A percentile compares a stretch with the other conserved stretches of the same genome.
Evolutionary conservation across 2,888 invertebrate species (phyloP).

Genomic region (Pantelozetes paolii): DNA sequence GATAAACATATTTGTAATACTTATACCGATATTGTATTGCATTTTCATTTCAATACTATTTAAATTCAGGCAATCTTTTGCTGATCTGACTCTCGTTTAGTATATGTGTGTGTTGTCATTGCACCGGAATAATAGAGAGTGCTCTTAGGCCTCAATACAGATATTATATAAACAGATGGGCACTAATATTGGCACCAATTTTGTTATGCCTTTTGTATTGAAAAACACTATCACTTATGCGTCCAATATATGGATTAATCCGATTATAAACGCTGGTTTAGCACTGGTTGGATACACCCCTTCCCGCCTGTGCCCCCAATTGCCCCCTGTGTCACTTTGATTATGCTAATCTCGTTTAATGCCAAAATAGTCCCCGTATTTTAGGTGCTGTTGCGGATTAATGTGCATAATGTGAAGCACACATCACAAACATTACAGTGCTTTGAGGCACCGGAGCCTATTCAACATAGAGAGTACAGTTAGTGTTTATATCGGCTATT

Average conservation of each 20-base stretch:
- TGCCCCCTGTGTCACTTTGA: slow-evolving; percentile 33
- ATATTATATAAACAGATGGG: slow-evolving; percentile 29
- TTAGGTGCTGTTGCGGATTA: slow-evolving; percentile 18
- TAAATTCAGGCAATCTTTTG: slow-evolving; percentile 11
- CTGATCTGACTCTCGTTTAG: too few relatives aligned
- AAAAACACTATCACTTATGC: slow-evolving; percentile 26
- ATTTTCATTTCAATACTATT: slow-evolving; percentile 15
- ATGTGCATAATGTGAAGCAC: slow-evolving; percentile 32
- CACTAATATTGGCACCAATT: slow-evolving; percentile 32
- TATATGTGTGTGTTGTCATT: slow-evolving; percentile 9
- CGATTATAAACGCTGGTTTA: slow-evolving; percentile 33
- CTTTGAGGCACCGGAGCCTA: not conserved
- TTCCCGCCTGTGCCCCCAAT: slow-evolving; percentile 26
- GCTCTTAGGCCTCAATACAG: not conserved
- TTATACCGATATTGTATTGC: not conserved
- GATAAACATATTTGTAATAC: not conserved
- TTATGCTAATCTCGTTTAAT: slow-evolving; percentile 32
- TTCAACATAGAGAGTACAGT: not conserved
- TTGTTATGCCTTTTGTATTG: slow-evolving; percentile 13
- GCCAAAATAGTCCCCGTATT: slow-evolving; percentile 16
- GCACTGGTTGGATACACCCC: slow-evolving; percentile 6
- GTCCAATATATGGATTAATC: not conserved
- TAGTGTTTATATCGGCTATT: not conserved
- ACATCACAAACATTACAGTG: not conserved
- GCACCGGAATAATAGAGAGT: not conserved